phyloP scores from a whole-genome alignment of 2,113 vertebrate species.

The Perognathus longimembris region DNA sequence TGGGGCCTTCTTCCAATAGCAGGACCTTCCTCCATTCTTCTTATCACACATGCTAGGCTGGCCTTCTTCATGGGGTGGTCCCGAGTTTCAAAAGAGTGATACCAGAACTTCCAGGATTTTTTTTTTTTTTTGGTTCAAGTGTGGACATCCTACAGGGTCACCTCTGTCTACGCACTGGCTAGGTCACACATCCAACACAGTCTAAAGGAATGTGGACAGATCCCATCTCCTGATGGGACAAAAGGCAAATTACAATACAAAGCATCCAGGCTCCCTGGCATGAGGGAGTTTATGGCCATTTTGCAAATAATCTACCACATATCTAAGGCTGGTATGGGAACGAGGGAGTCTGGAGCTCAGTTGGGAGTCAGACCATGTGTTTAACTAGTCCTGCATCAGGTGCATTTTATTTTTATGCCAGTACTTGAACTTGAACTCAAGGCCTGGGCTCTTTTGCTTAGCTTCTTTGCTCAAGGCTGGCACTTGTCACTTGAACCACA shows the following conservation, averaged over 20 bases:
- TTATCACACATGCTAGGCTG: not conserved
- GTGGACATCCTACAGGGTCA: not conserved
- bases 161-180: too few species aligned
- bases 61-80: not conserved
- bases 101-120: not conserved
- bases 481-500: too few species aligned
- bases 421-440: too few species aligned
- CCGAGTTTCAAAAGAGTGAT: not conserved
- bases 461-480: too few species aligned
- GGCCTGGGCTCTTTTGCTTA: too few species aligned
- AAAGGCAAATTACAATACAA: not conserved
- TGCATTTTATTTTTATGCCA: too few species aligned
- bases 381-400: too few species aligned
- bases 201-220: not conserved
- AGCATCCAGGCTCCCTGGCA: not conserved
- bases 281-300: not conserved
- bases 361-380: not conserved
- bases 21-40: too few species aligned
- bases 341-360: not conserved
- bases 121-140: too few species aligned
- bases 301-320: not conserved
- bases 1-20: not conserved
- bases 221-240: not conserved
- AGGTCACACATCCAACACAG: not conserved
- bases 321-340: not conserved